These are phyloP conservation scores for Platalea minor DNA, from an alignment of 2,797 vertebrate species.

Conservation along the genomic window DNA sequence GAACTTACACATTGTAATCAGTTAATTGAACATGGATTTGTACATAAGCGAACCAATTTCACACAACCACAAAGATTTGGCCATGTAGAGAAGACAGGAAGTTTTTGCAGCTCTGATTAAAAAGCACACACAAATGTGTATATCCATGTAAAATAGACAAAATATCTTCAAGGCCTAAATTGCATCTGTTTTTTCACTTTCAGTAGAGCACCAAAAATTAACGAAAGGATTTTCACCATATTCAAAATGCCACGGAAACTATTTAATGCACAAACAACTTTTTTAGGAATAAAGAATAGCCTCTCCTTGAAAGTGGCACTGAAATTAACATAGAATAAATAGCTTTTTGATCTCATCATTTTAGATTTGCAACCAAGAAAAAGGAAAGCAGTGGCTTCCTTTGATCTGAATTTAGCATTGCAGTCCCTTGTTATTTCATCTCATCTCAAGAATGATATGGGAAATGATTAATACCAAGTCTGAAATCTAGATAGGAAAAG, in stretches of 20 bases:
- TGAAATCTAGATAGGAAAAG: neutral
- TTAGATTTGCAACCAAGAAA: neutral
- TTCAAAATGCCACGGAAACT: neutral
- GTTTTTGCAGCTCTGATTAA: neutral
- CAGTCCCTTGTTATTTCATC: neutral
- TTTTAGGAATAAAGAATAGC: neutral
- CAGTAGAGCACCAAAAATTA: neutral
- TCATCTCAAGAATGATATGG: neutral
- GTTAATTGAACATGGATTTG: neutral
- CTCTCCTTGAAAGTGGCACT: neutral
- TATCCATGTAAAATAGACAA: neutral
- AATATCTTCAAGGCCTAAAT: neutral
- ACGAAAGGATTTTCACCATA: neutral
- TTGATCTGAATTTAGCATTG: neutral
- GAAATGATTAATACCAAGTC: neutral
- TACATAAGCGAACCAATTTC: neutral
- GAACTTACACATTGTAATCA: neutral
- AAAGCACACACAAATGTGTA: neutral
- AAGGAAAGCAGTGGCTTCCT: neutral
- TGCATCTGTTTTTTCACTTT: neutral
- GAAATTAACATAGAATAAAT: neutral
- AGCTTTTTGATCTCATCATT: neutral
- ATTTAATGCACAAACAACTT: neutral
- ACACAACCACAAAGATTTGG: neutral
- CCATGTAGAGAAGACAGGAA: neutral